Evolutionary conservation across 2,797 vertebrate genomes (phyloP), one percentile per base, ranked within the genome.

Genomic region (Pseudopleuronectes americanus): DNA sequence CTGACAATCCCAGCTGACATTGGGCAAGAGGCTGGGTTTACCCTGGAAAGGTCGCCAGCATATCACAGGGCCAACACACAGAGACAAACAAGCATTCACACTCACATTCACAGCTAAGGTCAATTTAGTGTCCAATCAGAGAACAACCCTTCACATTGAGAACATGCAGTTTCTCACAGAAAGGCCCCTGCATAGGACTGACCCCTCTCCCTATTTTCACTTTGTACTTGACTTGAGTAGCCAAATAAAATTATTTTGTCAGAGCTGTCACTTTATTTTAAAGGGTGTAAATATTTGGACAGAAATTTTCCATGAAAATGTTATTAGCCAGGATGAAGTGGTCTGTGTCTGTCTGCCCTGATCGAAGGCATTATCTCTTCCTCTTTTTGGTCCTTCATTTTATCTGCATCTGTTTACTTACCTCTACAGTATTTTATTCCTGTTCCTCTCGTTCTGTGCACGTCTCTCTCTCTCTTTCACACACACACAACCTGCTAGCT

Each of bases 401-500:
- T 55, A 1, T 36, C 55, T n/a, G 8, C 59, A 36, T 58, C 38
- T 26, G 12, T 38, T 54, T 12, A 38, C 16, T n/a, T 57, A 19
- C 28, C 54, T 53, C 36, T 24, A 17, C 53, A 24, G 43, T 45
- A n/a, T 60, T 68, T 61, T 57, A 19, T 41, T 16, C 3, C 21
- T 55, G 47, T 45, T 14, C 54, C 62, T 58, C 65, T 74, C 21
- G 36, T 28, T 13, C 33, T 45, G 6, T 69, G 9, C 36, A 4
- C 26, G 1, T 69, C 1, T 62, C 9, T 52, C 28, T 31, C 10
- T 6, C 10, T 4, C 10, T n/a, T 6, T 62, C 53, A 26, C n/a
- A 3, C 8, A n/a, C 8, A 60, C 59, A 59, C 58, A 70, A 77
- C 63, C 68, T 87, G 79, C 77, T 48, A 57, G 72, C 75, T 86